A percentile compares a stretch with the other conserved stretches of the same genome.
phyloP scores from a whole-genome alignment of 53 echinoderm and acorn worm genomes.

The Apostichopus leukothele region DNA sequence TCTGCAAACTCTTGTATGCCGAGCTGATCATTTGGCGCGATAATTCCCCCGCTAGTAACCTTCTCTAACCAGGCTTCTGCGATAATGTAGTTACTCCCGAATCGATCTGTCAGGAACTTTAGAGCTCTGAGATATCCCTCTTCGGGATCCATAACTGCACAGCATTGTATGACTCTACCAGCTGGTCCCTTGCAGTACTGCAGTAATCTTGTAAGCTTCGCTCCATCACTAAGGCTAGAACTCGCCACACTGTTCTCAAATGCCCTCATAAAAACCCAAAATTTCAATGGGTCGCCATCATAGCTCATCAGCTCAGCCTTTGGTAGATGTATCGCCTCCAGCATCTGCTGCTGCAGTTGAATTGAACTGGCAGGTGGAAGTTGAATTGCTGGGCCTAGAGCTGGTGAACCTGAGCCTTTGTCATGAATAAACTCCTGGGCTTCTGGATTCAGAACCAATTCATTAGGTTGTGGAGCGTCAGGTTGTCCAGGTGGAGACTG shows the following conservation, averaged over 20 bases:
- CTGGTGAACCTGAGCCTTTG: neutral
- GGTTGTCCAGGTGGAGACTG: neutral
- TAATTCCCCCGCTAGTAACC: constrained; percentile 43
- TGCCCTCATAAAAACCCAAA: constrained; percentile 51
- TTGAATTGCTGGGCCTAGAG: neutral
- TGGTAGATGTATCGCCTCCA: constrained; percentile 51
- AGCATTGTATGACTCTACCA: constrained; percentile 53
- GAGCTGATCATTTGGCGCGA: constrained; percentile 33
- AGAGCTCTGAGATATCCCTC: constrained; percentile 52
- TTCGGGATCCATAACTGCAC: constrained; percentile 54
- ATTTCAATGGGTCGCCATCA: constrained; percentile 63
- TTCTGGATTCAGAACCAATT: neutral
- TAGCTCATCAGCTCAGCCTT: constrained; percentile 45
- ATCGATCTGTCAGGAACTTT: constrained; percentile 50
- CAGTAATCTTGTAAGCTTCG: constrained; percentile 52
- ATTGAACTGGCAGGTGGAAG: neutral
- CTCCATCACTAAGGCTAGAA: constrained; percentile 46
- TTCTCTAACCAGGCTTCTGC: constrained; percentile 62
- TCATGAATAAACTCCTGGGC: neutral
- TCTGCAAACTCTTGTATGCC: constrained; percentile 55
- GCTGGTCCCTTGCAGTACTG: constrained; percentile 61
- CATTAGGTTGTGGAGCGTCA: neutral
- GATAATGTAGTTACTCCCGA: constrained; percentile 53
- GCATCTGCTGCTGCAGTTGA: constrained; percentile 57
- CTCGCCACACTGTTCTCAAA: constrained; percentile 67